phyloP scores from a whole-genome alignment of 2,797 vertebrate genomes.

The Amblyraja radiata region DNA sequence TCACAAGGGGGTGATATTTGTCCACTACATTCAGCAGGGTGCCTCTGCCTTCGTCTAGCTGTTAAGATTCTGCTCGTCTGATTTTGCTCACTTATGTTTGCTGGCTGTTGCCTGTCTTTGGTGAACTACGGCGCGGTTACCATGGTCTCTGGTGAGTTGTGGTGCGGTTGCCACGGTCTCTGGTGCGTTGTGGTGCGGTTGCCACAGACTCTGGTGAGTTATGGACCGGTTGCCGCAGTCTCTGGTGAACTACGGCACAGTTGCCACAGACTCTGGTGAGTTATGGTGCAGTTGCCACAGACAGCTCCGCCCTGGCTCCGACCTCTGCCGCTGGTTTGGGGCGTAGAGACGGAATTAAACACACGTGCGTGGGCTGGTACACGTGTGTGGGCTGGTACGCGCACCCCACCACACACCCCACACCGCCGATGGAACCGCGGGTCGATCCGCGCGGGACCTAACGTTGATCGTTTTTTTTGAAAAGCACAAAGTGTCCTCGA shows the following conservation, averaged over 20 bases:
- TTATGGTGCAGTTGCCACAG: no score
- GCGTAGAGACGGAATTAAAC: no score
- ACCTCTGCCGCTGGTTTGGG: not conserved
- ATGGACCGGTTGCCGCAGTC: no score
- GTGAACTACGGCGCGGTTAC: not conserved
- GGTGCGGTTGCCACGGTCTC: no score
- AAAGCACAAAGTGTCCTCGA: constrained; percentile 32
- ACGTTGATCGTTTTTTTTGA: not conserved
- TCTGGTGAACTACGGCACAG: no score
- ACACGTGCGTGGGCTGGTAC: no score
- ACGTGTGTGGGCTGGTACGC: no score
- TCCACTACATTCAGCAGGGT: constrained; percentile 3
- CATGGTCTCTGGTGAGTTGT: not conserved
- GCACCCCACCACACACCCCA: no score
- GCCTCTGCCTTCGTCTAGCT: not conserved
- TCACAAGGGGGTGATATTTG: not conserved
- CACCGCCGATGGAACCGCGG: no score
- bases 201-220: no score
- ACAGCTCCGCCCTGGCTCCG: not conserved
- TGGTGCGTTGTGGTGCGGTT: no score
- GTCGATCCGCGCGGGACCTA: not conserved
- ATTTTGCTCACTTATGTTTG: not conserved
- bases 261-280: no score
- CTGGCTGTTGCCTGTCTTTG: not conserved
- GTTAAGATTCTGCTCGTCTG: not conserved